Conservation (phyloP, 2,888 invertebrate species). For the Ichneumoninae sp. region DNA sequence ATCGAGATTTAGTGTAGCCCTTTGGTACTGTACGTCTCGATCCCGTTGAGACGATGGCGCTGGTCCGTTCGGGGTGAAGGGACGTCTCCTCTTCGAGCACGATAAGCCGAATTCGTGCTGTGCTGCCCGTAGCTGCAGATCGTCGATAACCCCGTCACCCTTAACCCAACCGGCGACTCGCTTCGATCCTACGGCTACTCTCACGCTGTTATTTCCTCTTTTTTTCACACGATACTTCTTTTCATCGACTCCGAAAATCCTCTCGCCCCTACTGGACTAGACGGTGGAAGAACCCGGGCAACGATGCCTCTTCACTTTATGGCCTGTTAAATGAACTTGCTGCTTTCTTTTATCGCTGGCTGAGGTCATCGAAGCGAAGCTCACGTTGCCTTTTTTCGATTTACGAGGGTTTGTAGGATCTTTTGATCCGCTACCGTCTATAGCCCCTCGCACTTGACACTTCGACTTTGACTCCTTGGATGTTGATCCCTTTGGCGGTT, state of each 20-base stretch:
- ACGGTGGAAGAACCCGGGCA: conserved; percentile 51
- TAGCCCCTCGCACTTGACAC: conserved; percentile 63
- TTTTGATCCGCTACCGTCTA: conserved; percentile 64
- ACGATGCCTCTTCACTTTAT: conserved; percentile 77
- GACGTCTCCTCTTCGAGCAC: conserved; percentile 40
- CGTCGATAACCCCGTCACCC: conserved; percentile 67
- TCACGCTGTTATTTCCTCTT: conserved; percentile 26
- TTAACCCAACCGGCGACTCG: conserved; percentile 56
- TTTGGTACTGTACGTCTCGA: conserved; percentile 10
- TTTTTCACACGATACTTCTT: conserved; percentile 43
- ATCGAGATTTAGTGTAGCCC: conserved; percentile 45
- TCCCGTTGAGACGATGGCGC: conserved; percentile 24
- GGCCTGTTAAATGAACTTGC: conserved; percentile 83
- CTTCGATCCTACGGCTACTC: conserved; percentile 38
- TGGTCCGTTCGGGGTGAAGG: conserved; percentile 14
- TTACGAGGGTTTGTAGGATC: conserved; percentile 78
- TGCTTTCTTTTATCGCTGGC: conserved; percentile 81
- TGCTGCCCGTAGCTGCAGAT: conserved; percentile 59
- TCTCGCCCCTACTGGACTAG: conserved; percentile 47
- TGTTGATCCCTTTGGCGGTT: conserved; percentile 50
- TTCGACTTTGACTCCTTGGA: conserved; percentile 27
- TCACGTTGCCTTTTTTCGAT: conserved; percentile 71
- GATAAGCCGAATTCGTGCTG: conserved; percentile 63
- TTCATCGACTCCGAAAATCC: conserved; percentile 55
- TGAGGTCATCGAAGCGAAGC: conserved; percentile 76